Evolutionary conservation across 2,888 invertebrate species (phyloP), one percentile per base, ranked within the genome.

Genomic region (Yponomeuta plumbellus): DNA sequence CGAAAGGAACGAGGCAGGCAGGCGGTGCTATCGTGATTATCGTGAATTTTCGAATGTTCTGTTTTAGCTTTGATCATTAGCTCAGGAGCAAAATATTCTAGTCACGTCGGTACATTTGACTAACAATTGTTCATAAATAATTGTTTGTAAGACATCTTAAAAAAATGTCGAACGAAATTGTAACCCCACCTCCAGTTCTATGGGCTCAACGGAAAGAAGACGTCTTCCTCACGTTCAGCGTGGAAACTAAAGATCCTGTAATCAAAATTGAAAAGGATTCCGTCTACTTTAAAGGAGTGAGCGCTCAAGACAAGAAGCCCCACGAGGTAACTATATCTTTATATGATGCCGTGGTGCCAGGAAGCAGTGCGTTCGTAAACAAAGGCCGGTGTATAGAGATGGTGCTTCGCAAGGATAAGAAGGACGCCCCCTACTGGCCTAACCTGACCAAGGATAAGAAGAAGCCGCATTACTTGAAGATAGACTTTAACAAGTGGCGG

Each of bases 401-500:
- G 86, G 85, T 95, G 72, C 92, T 96, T 74, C 90, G 92, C 72
- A 96, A 96, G 93, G 93, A 93, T 91, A 89, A 86, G 91, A 94
- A 88, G 87, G 93, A 84, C 64, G 96, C 95, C 69, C 93, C 96
- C 0, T 98, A 94, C 84, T 99, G 98, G 98, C 95, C 97, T 66
- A 92, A 95, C 72, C 91, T 98, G 74, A 96, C 97, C 67, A 96
- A 96, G 82, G 96, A 96, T 76, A 96, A 95, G 78, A 95, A 95
- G 85, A 98, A 98, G 91, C 95, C 95, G 75, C 98, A 98, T 84
- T 99, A 98, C 95, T 92, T 99, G 75, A 99, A 98, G 92, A 96
- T 98, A 76, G 99, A 99, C 83, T 99, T 99, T 84, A 97, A 97
- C 83, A 98, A 98, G 91, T 99, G 98, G 99, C 95, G 94, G 88